A percentile compares a stretch with the other conserved stretches of the same genome.
These are phyloP conservation scores for Mechanitis messenoides DNA, from an alignment of 2,888 invertebrate species.

Conservation along the genomic window DNA sequence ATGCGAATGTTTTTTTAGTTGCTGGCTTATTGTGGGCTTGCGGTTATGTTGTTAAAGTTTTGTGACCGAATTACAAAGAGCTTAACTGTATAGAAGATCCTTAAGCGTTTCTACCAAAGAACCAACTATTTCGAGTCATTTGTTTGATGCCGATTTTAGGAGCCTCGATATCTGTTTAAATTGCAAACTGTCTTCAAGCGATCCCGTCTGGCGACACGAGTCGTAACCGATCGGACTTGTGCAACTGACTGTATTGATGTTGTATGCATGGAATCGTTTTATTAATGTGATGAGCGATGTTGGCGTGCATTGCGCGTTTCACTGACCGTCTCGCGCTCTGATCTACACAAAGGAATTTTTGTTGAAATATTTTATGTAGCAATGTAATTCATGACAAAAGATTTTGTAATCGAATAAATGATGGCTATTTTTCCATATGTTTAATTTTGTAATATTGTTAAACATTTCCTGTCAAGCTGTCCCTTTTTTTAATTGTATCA, in stretches of 20 bases:
- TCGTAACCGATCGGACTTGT: slow-evolving; percentile 5
- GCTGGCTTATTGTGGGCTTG: too few species aligned
- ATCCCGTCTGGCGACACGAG: background rate
- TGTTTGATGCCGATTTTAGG: too few species aligned
- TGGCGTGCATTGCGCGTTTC: background rate
- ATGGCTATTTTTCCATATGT: slow-evolving; percentile 58
- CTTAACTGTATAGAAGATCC: too few species aligned
- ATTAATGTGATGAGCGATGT: slow-evolving; percentile 4
- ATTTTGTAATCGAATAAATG: slow-evolving; percentile 74
- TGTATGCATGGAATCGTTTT: slow-evolving; percentile 22
- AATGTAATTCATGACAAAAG: slow-evolving; percentile 70
- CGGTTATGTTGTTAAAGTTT: too few species aligned
- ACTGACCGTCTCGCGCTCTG: slow-evolving; percentile 9
- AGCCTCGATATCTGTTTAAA: too few species aligned
- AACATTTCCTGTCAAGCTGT: too few species aligned
- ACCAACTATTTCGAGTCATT: too few species aligned
- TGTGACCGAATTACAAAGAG: too few species aligned
- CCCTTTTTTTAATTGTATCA: too few species aligned
- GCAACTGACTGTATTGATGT: slow-evolving; percentile 26
- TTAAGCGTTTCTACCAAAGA: too few species aligned
- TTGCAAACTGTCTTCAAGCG: too few species aligned
- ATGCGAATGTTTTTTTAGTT: background rate
- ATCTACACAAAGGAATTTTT: slow-evolving; percentile 56
- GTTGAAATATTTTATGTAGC: slow-evolving; percentile 70
- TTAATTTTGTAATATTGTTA: slow-evolving; percentile 27